Percentiles rank a stretch among this genome's conserved stretches.
phyloP scores from a whole-genome alignment of 2,113 vertebrate species.

The Pteronura brasiliensis region DNA sequence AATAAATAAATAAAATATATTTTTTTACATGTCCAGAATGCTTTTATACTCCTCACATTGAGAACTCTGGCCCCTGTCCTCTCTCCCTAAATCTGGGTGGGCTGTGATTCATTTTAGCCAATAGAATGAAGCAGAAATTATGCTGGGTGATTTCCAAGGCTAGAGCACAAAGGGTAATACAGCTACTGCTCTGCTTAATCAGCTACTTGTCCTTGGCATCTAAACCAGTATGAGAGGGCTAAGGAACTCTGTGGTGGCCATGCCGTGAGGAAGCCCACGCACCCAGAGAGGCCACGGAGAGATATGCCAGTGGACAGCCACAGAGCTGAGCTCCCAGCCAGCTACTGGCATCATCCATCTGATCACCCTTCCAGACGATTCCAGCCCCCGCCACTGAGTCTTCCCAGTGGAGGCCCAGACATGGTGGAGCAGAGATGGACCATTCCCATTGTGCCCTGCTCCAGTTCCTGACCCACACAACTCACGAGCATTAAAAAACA shows the following conservation, averaged over 20 bases:
- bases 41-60: not conserved
- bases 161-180: not conserved
- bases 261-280: constrained; percentile 15
- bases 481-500: not conserved
- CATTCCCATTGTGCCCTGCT: not conserved
- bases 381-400: not conserved
- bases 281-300: not conserved
- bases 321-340: not conserved
- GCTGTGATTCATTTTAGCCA: not conserved
- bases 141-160: not conserved
- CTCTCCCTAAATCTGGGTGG: not conserved
- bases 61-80: not conserved
- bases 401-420: not conserved
- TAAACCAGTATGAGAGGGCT: not conserved
- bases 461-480: not conserved
- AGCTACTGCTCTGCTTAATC: not conserved
- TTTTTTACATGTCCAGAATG: no score
- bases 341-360: not conserved
- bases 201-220: not conserved
- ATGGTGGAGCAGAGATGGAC: not conserved
- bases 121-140: constrained; percentile 3
- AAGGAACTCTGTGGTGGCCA: not conserved
- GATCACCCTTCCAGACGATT: not conserved
- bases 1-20: no score
- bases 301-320: not conserved